Evolutionary conservation across 2,888 invertebrate genomes (phyloP), one percentile per base, ranked within the genome.

Genomic region (Julus scandinavius): DNA sequence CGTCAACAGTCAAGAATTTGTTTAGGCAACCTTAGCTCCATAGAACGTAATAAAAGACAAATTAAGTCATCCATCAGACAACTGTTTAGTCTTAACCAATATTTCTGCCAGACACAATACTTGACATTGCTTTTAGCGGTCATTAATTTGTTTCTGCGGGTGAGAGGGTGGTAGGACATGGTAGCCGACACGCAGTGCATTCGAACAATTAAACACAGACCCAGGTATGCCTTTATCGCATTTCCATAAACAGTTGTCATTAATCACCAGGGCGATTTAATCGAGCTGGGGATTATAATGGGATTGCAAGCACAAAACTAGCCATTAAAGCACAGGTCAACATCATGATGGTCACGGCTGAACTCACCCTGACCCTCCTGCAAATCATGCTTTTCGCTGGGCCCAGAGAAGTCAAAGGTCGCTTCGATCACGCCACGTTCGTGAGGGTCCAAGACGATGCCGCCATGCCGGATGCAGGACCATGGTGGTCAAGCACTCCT

Each of bases 21-120:
- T 63, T 63, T 63, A 17, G 63, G 63, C 63, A 63, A 63, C 63
- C 63, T 49, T n/a, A 63, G 63, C 63, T 63, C 63, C 17, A 13
- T n/a, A 6, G 9, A 49, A 49, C n/a, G 5, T 4, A 17, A 13
- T n/a, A 63, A 63, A 63, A 58, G 63, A n/a, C 17, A n/a, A 17
- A 63, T 63, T n/a, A n/a, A n/a, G 63, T 5, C 63, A 63, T 63
- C 58, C 15, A 15, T 58, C 58, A 58, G 58, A 4, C 15, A 49
- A 6, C 15, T 17, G 58, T 15, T 49, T 49, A 49, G 6, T 7
- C 49, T 13, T 49, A 49, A 49, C 49, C 49, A 49, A 49, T 49
- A 49, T 13, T 7, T 49, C 49, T 17, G 58, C 15, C 63, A 6
- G 63, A 17, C 63, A 63, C 17, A 5, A 63, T 5, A 17, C 17